phyloP scores from a whole-genome alignment of 2,888 invertebrate species.

The Pemphredon lugubris region DNA sequence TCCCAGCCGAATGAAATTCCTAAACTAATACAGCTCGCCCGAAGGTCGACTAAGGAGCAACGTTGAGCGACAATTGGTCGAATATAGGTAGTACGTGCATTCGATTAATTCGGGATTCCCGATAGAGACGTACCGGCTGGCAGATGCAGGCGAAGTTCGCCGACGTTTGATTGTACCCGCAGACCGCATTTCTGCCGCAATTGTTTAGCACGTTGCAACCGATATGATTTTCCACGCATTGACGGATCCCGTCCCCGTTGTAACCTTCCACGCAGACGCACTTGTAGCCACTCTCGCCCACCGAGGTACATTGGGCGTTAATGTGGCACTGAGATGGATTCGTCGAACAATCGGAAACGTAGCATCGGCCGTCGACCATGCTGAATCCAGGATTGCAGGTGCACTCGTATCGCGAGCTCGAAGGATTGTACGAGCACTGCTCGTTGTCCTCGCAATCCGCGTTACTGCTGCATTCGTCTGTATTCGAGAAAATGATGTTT shows the following conservation, averaged over 20 bases:
- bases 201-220: constrained; percentile 89
- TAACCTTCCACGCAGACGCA: constrained; percentile 86
- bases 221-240: constrained; percentile 76
- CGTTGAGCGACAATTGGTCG: neutral
- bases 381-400: constrained; percentile 89
- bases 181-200: constrained; percentile 91
- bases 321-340: constrained; percentile 82
- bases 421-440: constrained; percentile 86
- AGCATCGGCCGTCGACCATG: constrained; percentile 77
- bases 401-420: constrained; percentile 86
- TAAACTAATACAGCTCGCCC: neutral
- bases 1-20: neutral
- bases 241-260: constrained; percentile 76
- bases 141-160: constrained; percentile 75
- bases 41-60: neutral
- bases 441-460: constrained; percentile 88
- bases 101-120: neutral
- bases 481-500: neutral
- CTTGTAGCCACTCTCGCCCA: constrained; percentile 81
- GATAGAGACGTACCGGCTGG: constrained; percentile 74
- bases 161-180: constrained; percentile 81
- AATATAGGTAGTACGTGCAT: neutral
- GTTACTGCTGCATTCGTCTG: constrained; percentile 85
- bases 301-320: constrained; percentile 82
- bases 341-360: constrained; percentile 74